Evolutionary conservation across 2,113 vertebrate species (phyloP), one percentile per base, ranked within the genome.

Genomic region (Oreocharis arfaki): DNA sequence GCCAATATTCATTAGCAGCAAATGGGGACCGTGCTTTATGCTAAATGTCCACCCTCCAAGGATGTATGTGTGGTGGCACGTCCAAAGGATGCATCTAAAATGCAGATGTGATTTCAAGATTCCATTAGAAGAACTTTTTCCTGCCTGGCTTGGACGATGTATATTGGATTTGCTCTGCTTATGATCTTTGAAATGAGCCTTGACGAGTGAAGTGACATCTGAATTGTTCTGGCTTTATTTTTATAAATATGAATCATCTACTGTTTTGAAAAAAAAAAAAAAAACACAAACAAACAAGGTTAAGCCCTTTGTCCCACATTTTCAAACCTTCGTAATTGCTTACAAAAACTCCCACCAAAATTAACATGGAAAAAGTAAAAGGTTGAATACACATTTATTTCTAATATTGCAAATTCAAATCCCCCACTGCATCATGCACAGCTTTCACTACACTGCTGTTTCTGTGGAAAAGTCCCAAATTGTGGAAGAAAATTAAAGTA

Each of bases 121-220:
- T 84, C 88, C 86, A 92, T 80, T 90, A 90, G 70, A 70, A 74
- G 78, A 60, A 77, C n/a, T 61, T 79, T 23, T 60, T 53, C 41
- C 70, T 96, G 67, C 65, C 61, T 59, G 41, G 30, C 81, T 91
- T 65, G 79, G 90, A 78, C 1, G 1, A 74, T 90, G 56, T 55
- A 59, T 90, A 96, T 91, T 21, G 4, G 44, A 92, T 91, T 92
- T 95, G 52, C 50, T 61, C 47, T 92, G 86, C 93, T 94, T 87
- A 88, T 7, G 10, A 84, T 84, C 53, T 87, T 61, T 63, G 65
- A 88, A 93, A 92, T 67, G 61, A 91, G 27, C 55, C 37, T 69
- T 52, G 70, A 91, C 0, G 18, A 91, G 44, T 74, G 50, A 91
- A 61, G 26, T 28, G 32, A 68, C 35, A 94, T 68, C 69, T 67